Conservation (phyloP, 1,140 invertebrate genomes). For the Cotesia vestalis region DNA sequence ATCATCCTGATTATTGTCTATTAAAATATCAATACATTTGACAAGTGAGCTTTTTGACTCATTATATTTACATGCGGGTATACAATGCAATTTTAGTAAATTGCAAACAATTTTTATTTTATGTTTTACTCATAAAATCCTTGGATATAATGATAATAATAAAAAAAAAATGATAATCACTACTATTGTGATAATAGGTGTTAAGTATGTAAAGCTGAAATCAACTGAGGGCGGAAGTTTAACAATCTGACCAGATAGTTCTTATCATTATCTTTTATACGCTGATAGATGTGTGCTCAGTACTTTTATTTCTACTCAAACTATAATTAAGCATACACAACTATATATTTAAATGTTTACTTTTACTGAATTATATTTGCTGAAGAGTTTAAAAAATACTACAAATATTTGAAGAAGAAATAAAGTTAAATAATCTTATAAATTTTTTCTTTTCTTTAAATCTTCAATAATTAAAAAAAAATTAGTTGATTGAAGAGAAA, state of each 20-base stretch:
- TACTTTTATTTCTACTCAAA: not conserved
- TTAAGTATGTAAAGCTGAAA: not conserved
- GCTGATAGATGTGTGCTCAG: not conserved
- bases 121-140: not conserved
- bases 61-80: constrained; percentile 3
- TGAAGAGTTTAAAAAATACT: no score
- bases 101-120: not conserved
- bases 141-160: not conserved
- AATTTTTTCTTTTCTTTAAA: no score
- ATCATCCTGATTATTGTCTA: no score
- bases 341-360: no score
- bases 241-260: constrained; percentile 8
- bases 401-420: no score
- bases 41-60: not conserved
- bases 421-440: no score
- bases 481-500: no score
- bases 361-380: no score
- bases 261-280: not conserved
- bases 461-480: no score
- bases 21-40: not conserved
- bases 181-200: no score
- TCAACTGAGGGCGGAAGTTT: constrained; percentile 17
- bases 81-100: not conserved
- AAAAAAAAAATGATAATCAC: no score
- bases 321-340: not conserved